Conservation (phyloP, 1,140 invertebrate species). For the Periplaneta americana region DNA sequence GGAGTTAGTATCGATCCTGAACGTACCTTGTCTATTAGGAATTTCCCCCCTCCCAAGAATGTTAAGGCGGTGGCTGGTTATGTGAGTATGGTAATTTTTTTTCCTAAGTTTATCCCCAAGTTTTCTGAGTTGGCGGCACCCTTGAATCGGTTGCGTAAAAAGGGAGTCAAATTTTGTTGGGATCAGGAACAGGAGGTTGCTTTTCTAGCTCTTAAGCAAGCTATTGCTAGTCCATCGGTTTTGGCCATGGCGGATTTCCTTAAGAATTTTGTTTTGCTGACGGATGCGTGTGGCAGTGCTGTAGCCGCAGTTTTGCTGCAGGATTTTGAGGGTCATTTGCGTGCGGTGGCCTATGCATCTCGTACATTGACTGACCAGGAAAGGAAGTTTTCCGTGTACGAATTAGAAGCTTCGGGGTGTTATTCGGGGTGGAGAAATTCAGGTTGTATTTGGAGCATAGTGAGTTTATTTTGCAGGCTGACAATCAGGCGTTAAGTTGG, state of each 20-base stretch:
- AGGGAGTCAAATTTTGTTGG: constrained; percentile 27
- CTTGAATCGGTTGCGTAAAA: constrained; percentile 27
- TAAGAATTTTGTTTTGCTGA: constrained; percentile 30
- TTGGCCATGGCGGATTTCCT: constrained; percentile 31
- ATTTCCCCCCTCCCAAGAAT: constrained; percentile 15
- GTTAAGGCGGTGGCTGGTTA: not conserved
- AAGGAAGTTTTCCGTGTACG: constrained; percentile 34
- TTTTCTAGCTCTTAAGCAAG: constrained; percentile 30
- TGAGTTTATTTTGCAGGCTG: not conserved
- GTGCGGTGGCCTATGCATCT: constrained; percentile 31
- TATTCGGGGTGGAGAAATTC: constrained; percentile 39
- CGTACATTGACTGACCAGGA: constrained; percentile 33
- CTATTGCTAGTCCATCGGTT: constrained; percentile 30
- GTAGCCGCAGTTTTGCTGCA: constrained; percentile 33
- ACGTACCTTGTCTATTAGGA: constrained; percentile 2
- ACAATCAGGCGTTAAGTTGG: not conserved
- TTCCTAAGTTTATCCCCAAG: not conserved
- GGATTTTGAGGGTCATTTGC: constrained; percentile 23
- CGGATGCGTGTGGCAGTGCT: constrained; percentile 32
- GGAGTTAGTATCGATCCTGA: constrained; percentile 7
- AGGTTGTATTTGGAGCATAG: constrained; percentile 33
- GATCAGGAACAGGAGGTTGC: constrained; percentile 25
- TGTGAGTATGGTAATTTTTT: not conserved
- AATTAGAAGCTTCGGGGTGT: constrained; percentile 39
- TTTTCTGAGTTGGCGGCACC: constrained; percentile 36